Evolutionary conservation across 2,113 vertebrate species (phyloP).

Genomic region (Gymnorhina tibicen): DNA sequence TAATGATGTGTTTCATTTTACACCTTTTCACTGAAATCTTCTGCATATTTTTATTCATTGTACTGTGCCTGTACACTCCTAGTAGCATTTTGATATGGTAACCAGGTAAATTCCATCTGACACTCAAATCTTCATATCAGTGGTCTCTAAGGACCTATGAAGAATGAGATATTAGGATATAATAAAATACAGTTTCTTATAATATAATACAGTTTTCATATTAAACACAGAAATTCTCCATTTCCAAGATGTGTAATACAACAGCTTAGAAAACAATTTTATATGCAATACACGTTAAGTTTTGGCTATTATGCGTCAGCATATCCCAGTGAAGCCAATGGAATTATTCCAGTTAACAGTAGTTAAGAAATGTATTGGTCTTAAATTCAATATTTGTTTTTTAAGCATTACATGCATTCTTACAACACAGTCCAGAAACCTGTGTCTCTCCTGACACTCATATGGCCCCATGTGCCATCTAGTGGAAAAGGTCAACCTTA

Average conservation of each 20-base stretch:
- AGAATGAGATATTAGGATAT: neutral
- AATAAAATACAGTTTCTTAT: neutral
- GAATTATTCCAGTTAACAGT: neutral
- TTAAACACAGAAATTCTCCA: neutral
- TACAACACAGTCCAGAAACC: neutral
- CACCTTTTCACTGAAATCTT: neutral
- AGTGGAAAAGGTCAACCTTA: slow-evolving; percentile 58
- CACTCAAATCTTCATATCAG: neutral
- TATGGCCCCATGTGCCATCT: slow-evolving; percentile 49
- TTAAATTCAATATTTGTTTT: neutral
- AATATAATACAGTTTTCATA: neutral
- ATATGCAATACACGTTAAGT: neutral
- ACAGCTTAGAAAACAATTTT: neutral
- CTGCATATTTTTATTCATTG: neutral
- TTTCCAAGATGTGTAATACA: neutral
- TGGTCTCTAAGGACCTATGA: neutral
- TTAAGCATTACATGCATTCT: neutral
- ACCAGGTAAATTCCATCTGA: neutral
- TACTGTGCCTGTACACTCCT: neutral
- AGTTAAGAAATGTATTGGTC: neutral
- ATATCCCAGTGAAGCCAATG: neutral
- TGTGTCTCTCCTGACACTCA: neutral
- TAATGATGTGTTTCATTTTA: neutral
- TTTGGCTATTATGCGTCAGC: neutral
- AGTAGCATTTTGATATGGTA: neutral